Evolutionary conservation across 1,140 invertebrate species (phyloP).

Genomic region (Vanessa tameamea): DNA sequence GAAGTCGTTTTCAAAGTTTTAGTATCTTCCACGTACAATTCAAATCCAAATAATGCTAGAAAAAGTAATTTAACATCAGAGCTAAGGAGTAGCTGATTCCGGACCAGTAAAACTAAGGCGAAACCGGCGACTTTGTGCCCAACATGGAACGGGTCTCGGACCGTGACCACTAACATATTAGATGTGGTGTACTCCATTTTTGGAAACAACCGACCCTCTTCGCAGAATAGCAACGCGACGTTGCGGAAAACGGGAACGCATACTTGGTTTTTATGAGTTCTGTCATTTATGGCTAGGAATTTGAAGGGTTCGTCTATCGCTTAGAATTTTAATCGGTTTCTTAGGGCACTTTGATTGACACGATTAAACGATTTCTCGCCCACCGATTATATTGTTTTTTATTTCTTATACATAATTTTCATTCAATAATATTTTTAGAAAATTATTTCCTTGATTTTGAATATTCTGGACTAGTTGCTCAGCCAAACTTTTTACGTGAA

Average conservation of each 20-base stretch:
- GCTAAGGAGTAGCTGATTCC: neutral
- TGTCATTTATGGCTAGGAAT: slow-evolving; percentile 38
- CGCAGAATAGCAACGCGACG: slow-evolving; percentile 36
- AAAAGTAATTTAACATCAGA: neutral
- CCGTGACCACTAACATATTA: slow-evolving; percentile 34
- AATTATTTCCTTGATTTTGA: no score
- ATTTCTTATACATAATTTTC: no score
- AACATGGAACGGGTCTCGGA: slow-evolving; percentile 28
- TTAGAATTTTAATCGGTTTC: slow-evolving; percentile 39
- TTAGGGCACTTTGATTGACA: slow-evolving; percentile 33
- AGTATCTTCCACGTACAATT: neutral
- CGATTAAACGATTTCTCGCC: slow-evolving; percentile 31
- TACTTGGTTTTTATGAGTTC: slow-evolving; percentile 39
- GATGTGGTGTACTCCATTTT: slow-evolving; percentile 29
- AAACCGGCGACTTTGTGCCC: slow-evolving; percentile 28
- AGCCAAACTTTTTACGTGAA: no score
- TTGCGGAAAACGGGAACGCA: slow-evolving; percentile 42
- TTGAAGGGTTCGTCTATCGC: slow-evolving; percentile 32
- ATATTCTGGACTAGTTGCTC: no score
- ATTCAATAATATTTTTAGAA: no score
- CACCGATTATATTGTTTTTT: neutral
- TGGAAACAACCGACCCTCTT: slow-evolving; percentile 33
- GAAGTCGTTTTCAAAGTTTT: no score
- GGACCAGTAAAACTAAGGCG: slow-evolving; percentile 14
- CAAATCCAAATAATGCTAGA: neutral